Base-by-base conservation (phyloP, 2,113 vertebrate genomes). In the Cynoglossus semilaevis region DNA sequence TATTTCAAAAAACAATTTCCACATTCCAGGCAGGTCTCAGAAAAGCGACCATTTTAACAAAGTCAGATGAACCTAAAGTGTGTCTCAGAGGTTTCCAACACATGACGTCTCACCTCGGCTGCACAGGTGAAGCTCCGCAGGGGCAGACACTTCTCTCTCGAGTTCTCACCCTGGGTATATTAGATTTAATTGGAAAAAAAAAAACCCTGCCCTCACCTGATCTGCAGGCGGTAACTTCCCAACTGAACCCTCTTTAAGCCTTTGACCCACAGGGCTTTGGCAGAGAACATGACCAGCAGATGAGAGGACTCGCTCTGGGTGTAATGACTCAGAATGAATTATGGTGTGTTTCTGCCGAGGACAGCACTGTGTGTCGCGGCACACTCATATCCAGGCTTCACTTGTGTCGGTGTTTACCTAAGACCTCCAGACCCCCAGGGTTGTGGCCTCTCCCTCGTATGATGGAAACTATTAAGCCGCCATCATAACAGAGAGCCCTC, bases 181-280 rank as follows among this genome's bases (percentile, higher is more conserved):
- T 85, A 75, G 55, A 74, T 75, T 85, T 88, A 86, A 90, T 88
- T 83, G 77, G 70, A 81, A 80, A 63, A 29, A 29, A 29, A 29
- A 29, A 2, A 29, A 70, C 65, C 66, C 68, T 16, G 58, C 67
- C 78, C 70, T 81, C 76, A 78, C 73, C 84, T 83, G 82, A 69
- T 66, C 72, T 55, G 70, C 50, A 47, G 1, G 60, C 49, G 65
- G 49, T 46, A 61, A 72, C 76, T 69, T 73, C 76, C 61, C 73
- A 51, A 36, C 57, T 72, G 58, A 83, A 83, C 74, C 71, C 63
- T 49, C 66, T 83, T 83, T 76, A 79, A 87, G 84, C 75, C 75
- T 74, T 43, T 72, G 73, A 81, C 82, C 85, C 8, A 10, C 60
- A 6, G 67, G 51, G 63, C 55, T 14, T 9, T 18, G 41, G 36